Conservation (phyloP, 2,797 vertebrate genomes). For the Gobionotothen gibberifrons region DNA sequence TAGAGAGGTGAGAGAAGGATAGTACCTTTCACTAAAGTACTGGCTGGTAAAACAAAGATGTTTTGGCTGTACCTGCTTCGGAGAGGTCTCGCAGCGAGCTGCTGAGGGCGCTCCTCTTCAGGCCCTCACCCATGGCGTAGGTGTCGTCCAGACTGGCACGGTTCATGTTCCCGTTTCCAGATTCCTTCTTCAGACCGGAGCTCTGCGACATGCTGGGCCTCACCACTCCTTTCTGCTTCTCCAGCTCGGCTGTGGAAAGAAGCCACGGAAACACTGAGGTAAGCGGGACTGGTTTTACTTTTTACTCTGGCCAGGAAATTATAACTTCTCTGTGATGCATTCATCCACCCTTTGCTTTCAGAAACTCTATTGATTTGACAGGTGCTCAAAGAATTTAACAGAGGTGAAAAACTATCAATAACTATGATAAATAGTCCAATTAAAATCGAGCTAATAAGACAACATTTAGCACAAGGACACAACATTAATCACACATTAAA, state of each 20-base stretch:
- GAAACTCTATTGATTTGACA: conserved; percentile 21
- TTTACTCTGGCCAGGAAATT: conserved; percentile 9
- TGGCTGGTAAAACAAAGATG: conserved; percentile 14
- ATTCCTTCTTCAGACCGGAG: conserved; percentile 95
- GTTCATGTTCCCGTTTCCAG: conserved; percentile 90
- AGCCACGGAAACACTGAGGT: conserved; percentile 43
- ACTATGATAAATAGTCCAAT: too few species aligned
- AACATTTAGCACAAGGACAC: too few species aligned
- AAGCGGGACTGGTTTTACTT: conserved; percentile 43
- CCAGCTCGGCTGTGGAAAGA: conserved; percentile 90
- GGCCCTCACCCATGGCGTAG: conserved; percentile 93
- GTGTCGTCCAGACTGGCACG: conserved; percentile 96
- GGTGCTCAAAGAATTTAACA: too few species aligned
- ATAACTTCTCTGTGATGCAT: conserved; percentile 12
- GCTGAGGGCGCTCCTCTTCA: conserved; percentile 96
- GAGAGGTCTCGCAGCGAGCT: conserved; percentile 97
- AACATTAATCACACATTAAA: too few species aligned
- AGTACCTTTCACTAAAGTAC: neutral
- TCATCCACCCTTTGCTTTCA: conserved; percentile 3
- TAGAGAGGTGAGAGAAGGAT: conserved; percentile 45
- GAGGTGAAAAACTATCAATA: too few species aligned
- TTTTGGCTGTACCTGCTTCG: conserved; percentile 90
- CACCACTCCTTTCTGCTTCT: conserved; percentile 98
- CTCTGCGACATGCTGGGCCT: conserved; percentile 96
- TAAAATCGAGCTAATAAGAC: too few species aligned